These are phyloP conservation scores for Ficedula albicollis DNA, from an alignment of 2,797 vertebrate genomes.

Conservation along the genomic window DNA sequence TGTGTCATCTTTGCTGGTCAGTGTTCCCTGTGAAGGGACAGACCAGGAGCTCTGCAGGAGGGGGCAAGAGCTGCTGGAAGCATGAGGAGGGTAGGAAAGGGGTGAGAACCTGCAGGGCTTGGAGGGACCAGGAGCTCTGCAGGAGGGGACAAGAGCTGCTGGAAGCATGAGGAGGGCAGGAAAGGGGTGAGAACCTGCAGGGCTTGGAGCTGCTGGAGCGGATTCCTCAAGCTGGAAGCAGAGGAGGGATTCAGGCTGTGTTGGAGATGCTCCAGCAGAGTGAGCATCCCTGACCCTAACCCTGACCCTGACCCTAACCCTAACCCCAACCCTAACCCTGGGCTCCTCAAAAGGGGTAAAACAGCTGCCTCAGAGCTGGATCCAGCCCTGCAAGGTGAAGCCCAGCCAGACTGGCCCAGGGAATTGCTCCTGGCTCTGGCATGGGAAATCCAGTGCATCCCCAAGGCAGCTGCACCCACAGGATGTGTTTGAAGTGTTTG, in stretches of 20 bases:
- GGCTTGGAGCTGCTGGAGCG: rapidly evolving
- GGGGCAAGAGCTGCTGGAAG: not conserved
- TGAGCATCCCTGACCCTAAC: not conserved
- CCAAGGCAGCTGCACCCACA: rapidly evolving
- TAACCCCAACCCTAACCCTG: too few species aligned
- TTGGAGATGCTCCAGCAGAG: too few species aligned
- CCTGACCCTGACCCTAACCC: too few species aligned
- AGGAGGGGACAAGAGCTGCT: not conserved
- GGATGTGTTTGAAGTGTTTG: not conserved
- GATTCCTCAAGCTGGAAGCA: not conserved
- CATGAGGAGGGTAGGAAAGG: not conserved
- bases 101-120: not conserved
- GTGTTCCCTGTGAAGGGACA: not conserved
- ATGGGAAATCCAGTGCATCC: not conserved
- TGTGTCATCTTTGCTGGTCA: not conserved
- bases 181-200: not conserved
- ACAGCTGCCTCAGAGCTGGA: rapidly evolving
- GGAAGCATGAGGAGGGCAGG: not conserved
- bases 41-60: not conserved
- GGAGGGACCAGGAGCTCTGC: not conserved
- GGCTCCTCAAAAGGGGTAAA: not conserved
- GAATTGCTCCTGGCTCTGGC: not conserved
- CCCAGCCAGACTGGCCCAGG: not conserved
- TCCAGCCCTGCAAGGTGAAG: not conserved
- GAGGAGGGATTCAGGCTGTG: not conserved